A percentile compares a stretch with the other conserved stretches of the same genome.
Conservation (phyloP, 2,113 vertebrate species). For the Calcarius ornatus region DNA sequence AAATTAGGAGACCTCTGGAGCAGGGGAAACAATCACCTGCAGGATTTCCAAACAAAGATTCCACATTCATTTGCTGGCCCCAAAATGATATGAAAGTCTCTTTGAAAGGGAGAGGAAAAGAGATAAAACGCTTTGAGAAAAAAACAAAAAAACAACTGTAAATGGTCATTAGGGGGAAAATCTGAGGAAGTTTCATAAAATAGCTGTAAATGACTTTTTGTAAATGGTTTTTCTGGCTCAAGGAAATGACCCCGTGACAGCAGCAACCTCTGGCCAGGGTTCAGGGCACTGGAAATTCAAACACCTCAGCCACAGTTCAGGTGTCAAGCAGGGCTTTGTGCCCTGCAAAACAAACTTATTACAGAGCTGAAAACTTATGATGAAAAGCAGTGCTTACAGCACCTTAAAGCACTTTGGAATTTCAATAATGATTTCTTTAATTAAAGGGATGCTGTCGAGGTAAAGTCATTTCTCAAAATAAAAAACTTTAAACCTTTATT, state of each 20-base stretch:
- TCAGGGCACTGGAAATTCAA: background rate
- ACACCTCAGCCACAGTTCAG: background rate
- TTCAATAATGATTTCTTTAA: background rate
- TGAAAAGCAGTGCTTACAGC: background rate
- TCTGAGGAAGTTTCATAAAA: slow-evolving; percentile 3
- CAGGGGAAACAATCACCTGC: background rate
- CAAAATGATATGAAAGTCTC: background rate
- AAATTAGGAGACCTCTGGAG: background rate
- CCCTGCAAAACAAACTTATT: background rate
- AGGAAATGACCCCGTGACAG: background rate
- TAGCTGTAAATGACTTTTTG: background rate
- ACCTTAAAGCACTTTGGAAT: background rate
- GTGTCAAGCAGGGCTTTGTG: background rate
- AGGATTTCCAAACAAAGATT: background rate
- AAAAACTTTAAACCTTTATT: background rate
- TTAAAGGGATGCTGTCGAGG: background rate
- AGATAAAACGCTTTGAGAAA: background rate
- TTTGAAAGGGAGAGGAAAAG: background rate
- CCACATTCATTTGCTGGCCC: background rate
- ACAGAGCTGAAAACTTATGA: slow-evolving; percentile 8
- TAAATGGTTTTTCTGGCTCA: background rate
- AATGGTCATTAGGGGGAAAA: slow-evolving; percentile 48
- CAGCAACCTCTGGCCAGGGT: background rate
- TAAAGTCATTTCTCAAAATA: background rate
- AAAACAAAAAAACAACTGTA: background rate